These are phyloP conservation scores for Catocala nupta DNA, from an alignment of 2,888 invertebrate genomes.

Conservation along the genomic window DNA sequence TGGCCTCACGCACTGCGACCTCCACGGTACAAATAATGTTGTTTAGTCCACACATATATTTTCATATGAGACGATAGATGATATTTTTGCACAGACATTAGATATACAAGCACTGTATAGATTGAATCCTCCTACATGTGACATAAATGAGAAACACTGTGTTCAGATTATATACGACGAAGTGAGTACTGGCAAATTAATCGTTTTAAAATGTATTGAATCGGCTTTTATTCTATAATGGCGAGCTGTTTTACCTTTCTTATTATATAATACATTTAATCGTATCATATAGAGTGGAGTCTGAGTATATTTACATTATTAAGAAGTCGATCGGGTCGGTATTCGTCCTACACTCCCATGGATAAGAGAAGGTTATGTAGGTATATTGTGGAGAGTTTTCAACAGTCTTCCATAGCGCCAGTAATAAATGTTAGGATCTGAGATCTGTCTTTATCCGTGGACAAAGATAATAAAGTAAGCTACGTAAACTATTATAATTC, in stretches of 20 bases:
- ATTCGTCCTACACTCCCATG: too few species aligned
- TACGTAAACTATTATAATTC: too few species aligned
- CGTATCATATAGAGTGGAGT: conserved; percentile 1
- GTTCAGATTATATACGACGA: conserved; percentile 32
- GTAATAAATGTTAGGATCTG: background rate
- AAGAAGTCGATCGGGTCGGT: too few species aligned
- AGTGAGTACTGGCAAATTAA: conserved; percentile 18
- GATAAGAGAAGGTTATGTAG: background rate
- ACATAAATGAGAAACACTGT: conserved; percentile 24
- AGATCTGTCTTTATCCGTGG: background rate
- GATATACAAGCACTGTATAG: conserved; percentile 67
- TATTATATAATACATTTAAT: conserved; percentile 2
- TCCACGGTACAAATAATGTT: conserved; percentile 76
- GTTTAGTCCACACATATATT: conserved; percentile 77
- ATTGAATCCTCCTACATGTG: conserved; percentile 28
- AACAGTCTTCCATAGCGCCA: conserved; percentile 7
- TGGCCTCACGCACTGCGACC: conserved; percentile 67
- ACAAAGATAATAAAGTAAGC: background rate
- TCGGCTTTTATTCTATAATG: conserved; percentile 23
- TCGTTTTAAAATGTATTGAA: conserved; percentile 27
- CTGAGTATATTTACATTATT: conserved; percentile 7
- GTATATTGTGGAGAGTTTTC: background rate
- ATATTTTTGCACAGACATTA: conserved; percentile 83
- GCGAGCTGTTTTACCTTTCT: conserved; percentile 10
- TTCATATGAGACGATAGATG: conserved; percentile 72